A percentile compares a stretch with the other conserved stretches of the same genome.
These are phyloP conservation scores for Actenoides lindsayi DNA, from an alignment of 2,113 vertebrate species.

Conservation along the genomic window DNA sequence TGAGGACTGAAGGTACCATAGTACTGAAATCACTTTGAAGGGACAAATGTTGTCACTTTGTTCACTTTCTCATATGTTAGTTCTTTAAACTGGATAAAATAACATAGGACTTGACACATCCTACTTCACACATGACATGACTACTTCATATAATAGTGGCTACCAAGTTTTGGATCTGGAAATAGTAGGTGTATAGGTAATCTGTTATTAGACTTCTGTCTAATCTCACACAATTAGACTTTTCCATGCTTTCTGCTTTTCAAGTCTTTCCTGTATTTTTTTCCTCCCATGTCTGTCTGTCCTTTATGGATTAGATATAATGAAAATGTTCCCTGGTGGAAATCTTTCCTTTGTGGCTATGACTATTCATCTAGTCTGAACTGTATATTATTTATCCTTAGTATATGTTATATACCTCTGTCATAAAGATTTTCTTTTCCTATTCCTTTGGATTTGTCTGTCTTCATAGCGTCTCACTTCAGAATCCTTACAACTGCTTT, in stretches of 20 bases:
- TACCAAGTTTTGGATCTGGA: not conserved
- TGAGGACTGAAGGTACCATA: not conserved
- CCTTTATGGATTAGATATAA: not conserved
- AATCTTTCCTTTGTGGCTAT: not conserved
- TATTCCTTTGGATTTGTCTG: not conserved
- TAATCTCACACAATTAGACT: not conserved
- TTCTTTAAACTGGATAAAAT: not conserved
- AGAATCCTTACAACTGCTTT: not conserved
- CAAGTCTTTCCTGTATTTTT: not conserved
- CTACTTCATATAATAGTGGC: not conserved
- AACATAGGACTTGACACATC: not conserved
- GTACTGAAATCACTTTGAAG: not conserved
- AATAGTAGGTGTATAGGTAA: not conserved
- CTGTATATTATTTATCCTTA: not conserved
- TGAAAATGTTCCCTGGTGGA: not conserved
- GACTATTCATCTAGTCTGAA: not conserved
- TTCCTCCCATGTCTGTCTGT: not conserved
- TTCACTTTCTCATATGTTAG: not conserved
- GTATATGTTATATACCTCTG: not conserved
- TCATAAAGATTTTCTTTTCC: not conserved
- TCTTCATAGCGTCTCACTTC: not conserved
- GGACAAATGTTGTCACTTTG: accelerated
- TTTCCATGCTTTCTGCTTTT: not conserved
- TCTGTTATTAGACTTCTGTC: not conserved
- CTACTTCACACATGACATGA: not conserved